Evolutionary conservation across 1,140 invertebrate genomes (phyloP), one percentile per base, ranked within the genome.

Genomic region (Ganaspis sp.): DNA sequence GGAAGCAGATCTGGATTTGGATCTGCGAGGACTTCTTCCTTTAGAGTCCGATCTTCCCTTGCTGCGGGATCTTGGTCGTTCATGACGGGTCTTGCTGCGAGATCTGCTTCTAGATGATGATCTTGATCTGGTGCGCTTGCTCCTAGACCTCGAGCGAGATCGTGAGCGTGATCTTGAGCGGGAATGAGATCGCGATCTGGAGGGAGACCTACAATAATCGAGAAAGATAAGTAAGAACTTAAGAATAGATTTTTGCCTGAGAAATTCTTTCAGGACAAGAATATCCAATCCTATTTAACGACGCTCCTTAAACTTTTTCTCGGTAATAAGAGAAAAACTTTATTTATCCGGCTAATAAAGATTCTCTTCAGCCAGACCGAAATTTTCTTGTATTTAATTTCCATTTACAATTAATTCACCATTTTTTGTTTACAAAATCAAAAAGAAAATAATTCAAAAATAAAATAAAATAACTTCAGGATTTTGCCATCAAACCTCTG

Each of bases 91-190:
- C 71, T 83, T 84, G 81, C 87, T 90, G 53, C 90, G 89, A 19
- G 92, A 93, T 73, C 92, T 90, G 77, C 92, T 92, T 23, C 92
- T 89, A 9, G 92, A 93, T 38, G 91, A 92, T 70, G 87, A 91
- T 78, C 92, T 87, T 34, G 90, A 90, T 53, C 88, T 79, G n/a
- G 87, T 86, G 42, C 86, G 88, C 75, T 87, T 90, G 54, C 83
- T 88, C 58, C 92, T 92, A 74, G 87, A 91, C 86, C 91, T 88
- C 81, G 89, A 92, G 45, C 87, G 87, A 42, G 88, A 92, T 72
- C 90, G 89, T 77, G 90, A 91, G 49, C 90, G 88, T 69, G 92
- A 92, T 75, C 90, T 90, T 80, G 86, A 91, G 79, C 92, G 86
- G 72, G 88, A 91, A 75, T 91, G 86, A 73, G 88, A 91, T 73